Evolutionary conservation across 2,888 invertebrate species (phyloP).

Genomic region (Microctonus brassicae): DNA sequence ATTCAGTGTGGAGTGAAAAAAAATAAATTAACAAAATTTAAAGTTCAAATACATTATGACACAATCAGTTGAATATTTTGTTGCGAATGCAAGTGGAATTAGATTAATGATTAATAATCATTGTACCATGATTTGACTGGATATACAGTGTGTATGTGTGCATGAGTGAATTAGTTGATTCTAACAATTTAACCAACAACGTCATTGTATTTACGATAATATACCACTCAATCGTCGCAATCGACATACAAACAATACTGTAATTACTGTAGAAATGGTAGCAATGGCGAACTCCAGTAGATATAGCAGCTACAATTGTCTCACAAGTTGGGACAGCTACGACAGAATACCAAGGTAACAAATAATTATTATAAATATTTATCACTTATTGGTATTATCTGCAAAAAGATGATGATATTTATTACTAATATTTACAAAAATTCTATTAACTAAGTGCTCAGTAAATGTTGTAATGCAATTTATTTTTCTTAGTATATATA

Average conservation of each 20-base stretch:
- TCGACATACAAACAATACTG: conserved; percentile 30
- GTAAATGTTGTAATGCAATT: conserved; percentile 60
- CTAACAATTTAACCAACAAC: background rate
- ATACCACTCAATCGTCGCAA: conserved; percentile 1
- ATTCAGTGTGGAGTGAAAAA: conserved; percentile 12
- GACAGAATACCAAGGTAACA: conserved; percentile 89
- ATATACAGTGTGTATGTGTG: background rate
- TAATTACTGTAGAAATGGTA: conserved; percentile 49
- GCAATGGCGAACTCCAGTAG: conserved; percentile 81
- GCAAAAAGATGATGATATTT: background rate
- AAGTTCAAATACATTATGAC: conserved; percentile 2
- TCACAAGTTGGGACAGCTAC: conserved; percentile 92
- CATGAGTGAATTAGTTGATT: background rate
- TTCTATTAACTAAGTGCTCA: conserved; percentile 52
- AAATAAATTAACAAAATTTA: background rate
- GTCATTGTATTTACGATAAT: conserved; percentile 1
- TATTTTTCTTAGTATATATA: conserved; percentile 10
- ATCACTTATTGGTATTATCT: background rate
- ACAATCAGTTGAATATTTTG: background rate
- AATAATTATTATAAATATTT: background rate
- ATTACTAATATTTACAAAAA: background rate
- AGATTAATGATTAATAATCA: background rate
- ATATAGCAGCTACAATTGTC: conserved; percentile 90
- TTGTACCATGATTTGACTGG: background rate
- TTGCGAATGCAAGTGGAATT: background rate